Conservation (phyloP, 2,113 vertebrate genomes). For the Rostratula benghalensis region DNA sequence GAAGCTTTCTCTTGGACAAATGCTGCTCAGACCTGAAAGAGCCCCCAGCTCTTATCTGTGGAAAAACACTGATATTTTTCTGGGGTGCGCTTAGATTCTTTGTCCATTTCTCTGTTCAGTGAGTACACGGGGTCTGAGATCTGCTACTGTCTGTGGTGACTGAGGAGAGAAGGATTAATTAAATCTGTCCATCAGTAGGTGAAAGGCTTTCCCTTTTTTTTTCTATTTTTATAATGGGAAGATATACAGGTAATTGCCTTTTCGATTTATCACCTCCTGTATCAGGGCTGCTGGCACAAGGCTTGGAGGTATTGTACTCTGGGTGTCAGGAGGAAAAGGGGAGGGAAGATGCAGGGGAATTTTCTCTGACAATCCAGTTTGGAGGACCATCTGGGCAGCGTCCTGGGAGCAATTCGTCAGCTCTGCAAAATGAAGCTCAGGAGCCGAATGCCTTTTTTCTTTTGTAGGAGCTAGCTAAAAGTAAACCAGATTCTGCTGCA, state of each 20-base stretch:
- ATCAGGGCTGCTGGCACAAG: neutral
- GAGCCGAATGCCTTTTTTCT: neutral
- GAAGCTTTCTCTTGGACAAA: neutral
- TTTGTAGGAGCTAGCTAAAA: neutral
- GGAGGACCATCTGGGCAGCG: neutral
- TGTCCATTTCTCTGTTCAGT: neutral
- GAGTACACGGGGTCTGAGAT: neutral
- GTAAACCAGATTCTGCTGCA: neutral
- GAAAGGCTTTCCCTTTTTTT: neutral
- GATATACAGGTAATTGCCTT: neutral
- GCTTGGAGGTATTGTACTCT: neutral
- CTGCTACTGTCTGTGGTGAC: neutral
- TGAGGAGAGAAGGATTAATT: neutral
- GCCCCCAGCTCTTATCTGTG: neutral
- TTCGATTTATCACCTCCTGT: neutral
- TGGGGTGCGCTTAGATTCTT: neutral
- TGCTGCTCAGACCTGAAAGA: neutral
- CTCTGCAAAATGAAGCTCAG: neutral
- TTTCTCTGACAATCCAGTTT: neutral
- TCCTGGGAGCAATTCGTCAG: neutral
- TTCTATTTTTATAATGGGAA: neutral
- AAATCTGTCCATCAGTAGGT: neutral
- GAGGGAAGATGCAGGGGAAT: neutral
- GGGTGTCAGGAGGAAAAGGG: neutral
- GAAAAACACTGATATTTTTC: neutral